A percentile compares a stretch with the other conserved stretches of the same genome.
These are phyloP conservation scores for Tenthredo livida DNA, from an alignment of 2,888 invertebrate genomes.

Conservation along the genomic window DNA sequence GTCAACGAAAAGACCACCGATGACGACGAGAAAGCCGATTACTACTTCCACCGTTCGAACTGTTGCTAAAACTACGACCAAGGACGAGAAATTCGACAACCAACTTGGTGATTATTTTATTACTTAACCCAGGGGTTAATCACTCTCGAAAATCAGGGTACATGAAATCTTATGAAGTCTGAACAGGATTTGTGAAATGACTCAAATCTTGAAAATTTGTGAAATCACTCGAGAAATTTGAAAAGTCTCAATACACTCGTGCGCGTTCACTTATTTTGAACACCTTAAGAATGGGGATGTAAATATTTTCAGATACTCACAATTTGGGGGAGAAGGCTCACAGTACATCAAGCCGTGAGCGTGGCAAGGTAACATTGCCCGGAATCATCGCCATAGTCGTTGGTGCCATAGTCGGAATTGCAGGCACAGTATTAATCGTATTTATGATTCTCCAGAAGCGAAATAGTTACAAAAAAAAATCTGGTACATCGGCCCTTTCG, in stretches of 20 bases:
- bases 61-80: neutral
- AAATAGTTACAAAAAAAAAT: constrained; percentile 68
- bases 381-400: constrained; percentile 66
- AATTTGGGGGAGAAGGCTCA: constrained; percentile 56
- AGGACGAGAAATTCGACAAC: neutral
- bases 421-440: constrained; percentile 62
- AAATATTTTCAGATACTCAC: constrained; percentile 46
- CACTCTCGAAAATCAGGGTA: neutral
- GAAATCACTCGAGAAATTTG: too few species aligned
- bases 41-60: neutral
- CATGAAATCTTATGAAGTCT: neutral
- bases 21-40: constrained; percentile 19
- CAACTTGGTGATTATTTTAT: neutral
- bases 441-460: constrained; percentile 62
- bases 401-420: constrained; percentile 65
- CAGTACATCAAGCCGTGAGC: constrained; percentile 54
- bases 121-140: neutral
- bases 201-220: neutral
- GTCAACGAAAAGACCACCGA: neutral
- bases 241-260: neutral
- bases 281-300: neutral
- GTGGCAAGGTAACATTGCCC: constrained; percentile 53
- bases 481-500: constrained; percentile 71
- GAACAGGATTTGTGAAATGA: neutral
- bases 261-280: neutral